Conservation (phyloP, 2,888 invertebrate species). For the Nebria salina region DNA sequence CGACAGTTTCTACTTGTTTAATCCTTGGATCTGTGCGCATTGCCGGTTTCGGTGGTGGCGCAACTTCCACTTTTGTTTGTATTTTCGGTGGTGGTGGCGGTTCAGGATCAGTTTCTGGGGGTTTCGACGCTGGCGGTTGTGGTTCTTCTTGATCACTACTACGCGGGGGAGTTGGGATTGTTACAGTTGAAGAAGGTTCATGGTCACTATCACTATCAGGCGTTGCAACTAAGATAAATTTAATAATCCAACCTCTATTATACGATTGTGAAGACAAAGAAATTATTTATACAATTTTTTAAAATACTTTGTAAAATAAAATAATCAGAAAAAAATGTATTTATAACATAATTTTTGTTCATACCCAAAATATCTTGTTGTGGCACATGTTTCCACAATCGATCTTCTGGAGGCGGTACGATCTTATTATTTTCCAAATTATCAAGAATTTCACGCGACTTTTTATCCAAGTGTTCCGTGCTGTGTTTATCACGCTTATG, state of each 20-base stretch:
- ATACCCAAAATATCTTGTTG: conserved; percentile 60
- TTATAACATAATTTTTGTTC: conserved; percentile 2
- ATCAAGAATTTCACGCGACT: conserved; percentile 62
- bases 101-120: conserved; percentile 6
- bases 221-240: conserved; percentile 51
- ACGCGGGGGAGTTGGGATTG: conserved; percentile 68
- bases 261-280: background rate
- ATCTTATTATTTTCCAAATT: conserved; percentile 62
- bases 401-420: conserved; percentile 64
- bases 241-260: background rate
- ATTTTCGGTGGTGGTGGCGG: background rate
- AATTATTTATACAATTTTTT: too few relatives aligned
- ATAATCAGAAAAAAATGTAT: background rate
- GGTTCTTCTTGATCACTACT: conserved; percentile 58
- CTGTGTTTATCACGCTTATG: conserved; percentile 57
- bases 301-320: too few relatives aligned
- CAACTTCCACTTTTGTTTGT: background rate
- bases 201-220: conserved; percentile 75
- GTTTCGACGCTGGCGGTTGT: conserved; percentile 25
- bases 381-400: conserved; percentile 66
- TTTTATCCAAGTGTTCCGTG: conserved; percentile 61
- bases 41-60: background rate
- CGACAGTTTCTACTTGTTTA: conserved; percentile 34
- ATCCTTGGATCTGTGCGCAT: conserved; percentile 26
- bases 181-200: conserved; percentile 83